These are phyloP conservation scores for Otolemur garnettii DNA, from an alignment of 2,113 vertebrate species.

Conservation along the genomic window DNA sequence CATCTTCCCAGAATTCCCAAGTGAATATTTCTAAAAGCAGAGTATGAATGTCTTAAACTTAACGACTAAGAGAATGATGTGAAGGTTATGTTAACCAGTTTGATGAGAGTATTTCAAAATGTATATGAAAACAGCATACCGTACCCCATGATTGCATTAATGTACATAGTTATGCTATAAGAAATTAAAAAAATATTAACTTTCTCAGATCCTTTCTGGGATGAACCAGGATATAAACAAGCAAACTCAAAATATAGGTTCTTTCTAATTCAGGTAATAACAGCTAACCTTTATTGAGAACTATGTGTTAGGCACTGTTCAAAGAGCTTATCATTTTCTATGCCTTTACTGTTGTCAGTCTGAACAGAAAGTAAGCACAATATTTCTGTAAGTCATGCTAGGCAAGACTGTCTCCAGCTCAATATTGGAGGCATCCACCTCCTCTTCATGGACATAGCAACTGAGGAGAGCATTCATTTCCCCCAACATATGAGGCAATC, in stretches of 20 bases:
- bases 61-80: too few relatives aligned
- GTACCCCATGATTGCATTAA: too few relatives aligned
- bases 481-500: neutral
- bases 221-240: slow-evolving; percentile 26
- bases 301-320: neutral
- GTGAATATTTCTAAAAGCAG: too few relatives aligned
- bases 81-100: too few relatives aligned
- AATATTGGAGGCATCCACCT: neutral
- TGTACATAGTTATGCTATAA: too few relatives aligned
- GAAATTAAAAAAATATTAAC: neutral
- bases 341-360: neutral
- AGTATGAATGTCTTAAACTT: too few relatives aligned
- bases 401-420: neutral
- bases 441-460: neutral
- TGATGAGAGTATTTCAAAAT: too few relatives aligned
- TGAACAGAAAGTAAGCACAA: slow-evolving; percentile 38
- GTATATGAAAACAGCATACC: too few relatives aligned
- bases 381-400: neutral
- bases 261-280: slow-evolving; percentile 18
- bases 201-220: slow-evolving; percentile 11
- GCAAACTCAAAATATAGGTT: neutral
- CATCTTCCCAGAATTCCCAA: too few relatives aligned
- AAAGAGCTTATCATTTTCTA: slow-evolving; percentile 11
- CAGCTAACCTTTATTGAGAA: neutral
- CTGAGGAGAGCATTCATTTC: neutral